Evolutionary conservation across 2,797 vertebrate species (phyloP).

Genomic region (Scolopax rusticola): DNA sequence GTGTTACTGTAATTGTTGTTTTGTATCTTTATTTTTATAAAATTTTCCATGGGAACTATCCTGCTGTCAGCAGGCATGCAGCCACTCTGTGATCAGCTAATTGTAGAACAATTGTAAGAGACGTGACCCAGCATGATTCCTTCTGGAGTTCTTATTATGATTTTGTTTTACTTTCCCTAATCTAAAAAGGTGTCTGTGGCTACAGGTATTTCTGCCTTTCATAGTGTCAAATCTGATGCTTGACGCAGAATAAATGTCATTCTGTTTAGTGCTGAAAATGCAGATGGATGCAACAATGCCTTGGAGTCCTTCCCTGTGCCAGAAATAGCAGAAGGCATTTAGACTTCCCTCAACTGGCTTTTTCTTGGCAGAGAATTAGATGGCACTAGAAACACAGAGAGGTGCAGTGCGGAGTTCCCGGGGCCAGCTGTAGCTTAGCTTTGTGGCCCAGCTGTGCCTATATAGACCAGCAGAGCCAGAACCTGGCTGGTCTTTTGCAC

Average conservation of each 20-base stretch:
- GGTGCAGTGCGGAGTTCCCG: accelerated
- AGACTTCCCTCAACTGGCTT: slow-evolving; percentile 8
- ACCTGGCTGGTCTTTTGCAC: background rate
- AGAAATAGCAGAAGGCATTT: slow-evolving; percentile 43
- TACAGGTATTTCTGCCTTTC: background rate
- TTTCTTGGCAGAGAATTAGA: slow-evolving; percentile 27
- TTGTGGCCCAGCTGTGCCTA: background rate
- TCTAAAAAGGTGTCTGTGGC: background rate
- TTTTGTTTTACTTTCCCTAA: background rate
- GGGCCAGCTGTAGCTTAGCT: background rate
- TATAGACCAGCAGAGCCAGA: background rate
- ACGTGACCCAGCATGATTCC: background rate
- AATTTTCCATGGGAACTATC: background rate
- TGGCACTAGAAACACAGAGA: background rate
- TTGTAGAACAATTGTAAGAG: background rate
- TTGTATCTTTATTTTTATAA: background rate
- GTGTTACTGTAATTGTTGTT: background rate
- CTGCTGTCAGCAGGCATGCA: background rate
- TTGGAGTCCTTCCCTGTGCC: background rate
- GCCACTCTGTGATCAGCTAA: background rate
- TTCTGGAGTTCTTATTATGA: background rate
- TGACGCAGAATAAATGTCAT: background rate
- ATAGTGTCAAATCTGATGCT: background rate
- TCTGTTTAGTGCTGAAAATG: background rate
- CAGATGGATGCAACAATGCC: background rate